These are phyloP conservation scores for Cryptomyrus ogoouensis DNA, from an alignment of 2,113 vertebrate species.

Conservation along the genomic window DNA sequence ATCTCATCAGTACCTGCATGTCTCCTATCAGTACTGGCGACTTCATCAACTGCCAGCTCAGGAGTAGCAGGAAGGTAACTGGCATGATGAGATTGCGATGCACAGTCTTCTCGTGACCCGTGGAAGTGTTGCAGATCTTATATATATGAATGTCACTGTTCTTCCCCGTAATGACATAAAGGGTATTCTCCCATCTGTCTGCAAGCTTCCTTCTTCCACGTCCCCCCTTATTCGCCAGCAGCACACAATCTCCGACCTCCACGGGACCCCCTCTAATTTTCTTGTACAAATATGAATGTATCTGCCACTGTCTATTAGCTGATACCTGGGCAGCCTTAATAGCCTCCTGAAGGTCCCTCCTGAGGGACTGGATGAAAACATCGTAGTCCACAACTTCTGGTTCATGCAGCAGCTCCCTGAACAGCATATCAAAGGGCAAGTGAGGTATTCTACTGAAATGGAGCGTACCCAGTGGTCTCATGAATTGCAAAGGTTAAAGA, in stretches of 20 bases:
- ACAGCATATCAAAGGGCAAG: not conserved
- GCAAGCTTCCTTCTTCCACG: not conserved
- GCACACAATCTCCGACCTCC: not conserved
- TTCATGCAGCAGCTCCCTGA: not conserved
- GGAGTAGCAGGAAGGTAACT: no score
- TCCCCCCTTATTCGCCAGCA: not conserved
- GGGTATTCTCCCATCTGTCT: not conserved
- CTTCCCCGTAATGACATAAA: not conserved
- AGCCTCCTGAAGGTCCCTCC: conserved; percentile 15
- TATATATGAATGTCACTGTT: not conserved
- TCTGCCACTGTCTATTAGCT: conserved; percentile 16
- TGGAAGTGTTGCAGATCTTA: not conserved
- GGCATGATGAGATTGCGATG: not conserved
- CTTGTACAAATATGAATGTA: not conserved
- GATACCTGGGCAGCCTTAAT: conserved; percentile 21
- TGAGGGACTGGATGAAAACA: not conserved
- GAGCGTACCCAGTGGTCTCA: not conserved
- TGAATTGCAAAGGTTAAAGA: not conserved
- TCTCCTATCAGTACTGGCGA: no score
- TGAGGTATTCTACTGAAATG: not conserved
- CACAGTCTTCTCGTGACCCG: not conserved
- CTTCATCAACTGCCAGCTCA: no score
- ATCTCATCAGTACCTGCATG: no score
- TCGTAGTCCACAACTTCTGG: not conserved
- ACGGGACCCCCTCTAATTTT: not conserved